Percentiles rank a stretch among this genome's conserved stretches.
phyloP scores from a whole-genome alignment of 2,113 vertebrate genomes.

The Anas platyrhynchos region DNA sequence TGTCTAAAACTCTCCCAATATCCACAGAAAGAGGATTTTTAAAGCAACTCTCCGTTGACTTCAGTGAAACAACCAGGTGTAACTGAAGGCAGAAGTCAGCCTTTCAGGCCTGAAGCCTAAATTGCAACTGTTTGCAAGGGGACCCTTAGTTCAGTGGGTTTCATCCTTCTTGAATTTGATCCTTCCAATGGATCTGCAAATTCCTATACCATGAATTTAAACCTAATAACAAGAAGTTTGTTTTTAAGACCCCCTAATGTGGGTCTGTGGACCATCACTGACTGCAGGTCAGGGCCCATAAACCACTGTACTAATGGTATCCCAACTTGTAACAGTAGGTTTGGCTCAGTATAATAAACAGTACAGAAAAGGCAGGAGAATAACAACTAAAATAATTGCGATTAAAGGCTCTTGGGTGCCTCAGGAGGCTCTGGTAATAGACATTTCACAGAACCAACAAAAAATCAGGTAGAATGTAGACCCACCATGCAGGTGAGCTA shows the following conservation, averaged over 20 bases:
- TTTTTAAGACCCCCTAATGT: not conserved
- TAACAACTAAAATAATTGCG: not conserved
- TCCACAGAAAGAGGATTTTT: not conserved
- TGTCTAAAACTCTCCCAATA: not conserved
- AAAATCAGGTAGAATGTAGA: not conserved
- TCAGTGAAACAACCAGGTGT: not conserved
- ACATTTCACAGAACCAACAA: not conserved
- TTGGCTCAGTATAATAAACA: not conserved
- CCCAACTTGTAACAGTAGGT: not conserved
- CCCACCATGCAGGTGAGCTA: not conserved
- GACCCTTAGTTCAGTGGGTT: conserved; percentile 44
- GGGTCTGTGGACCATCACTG: not conserved
- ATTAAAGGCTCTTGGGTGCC: not conserved
- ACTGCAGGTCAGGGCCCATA: not conserved
- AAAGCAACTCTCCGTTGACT: conserved; percentile 39
- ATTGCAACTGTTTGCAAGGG: not conserved
- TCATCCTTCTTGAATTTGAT: not conserved
- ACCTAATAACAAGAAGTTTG: not conserved
- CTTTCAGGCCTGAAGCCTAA: not conserved
- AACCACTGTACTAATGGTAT: not conserved
- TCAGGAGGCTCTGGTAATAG: not conserved
- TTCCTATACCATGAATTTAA: not conserved
- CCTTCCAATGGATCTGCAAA: not conserved
- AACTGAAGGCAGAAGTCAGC: not conserved
- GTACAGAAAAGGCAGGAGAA: conserved; percentile 40